Evolutionary conservation across 2,888 invertebrate species (phyloP), one percentile per base, ranked within the genome.

Genomic region (Agonopterix heracliana): DNA sequence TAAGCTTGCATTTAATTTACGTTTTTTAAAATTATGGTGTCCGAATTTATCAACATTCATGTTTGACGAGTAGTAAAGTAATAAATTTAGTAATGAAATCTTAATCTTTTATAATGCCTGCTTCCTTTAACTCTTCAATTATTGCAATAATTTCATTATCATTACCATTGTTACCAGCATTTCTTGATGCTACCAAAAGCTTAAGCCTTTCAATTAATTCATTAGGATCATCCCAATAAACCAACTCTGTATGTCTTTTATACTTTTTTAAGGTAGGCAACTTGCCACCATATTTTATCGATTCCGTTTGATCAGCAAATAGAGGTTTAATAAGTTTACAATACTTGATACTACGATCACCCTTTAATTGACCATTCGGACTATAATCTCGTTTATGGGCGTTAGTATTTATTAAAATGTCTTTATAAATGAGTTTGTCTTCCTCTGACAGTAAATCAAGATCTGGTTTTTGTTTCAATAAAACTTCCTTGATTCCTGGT

Each of bases 111-210:
- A n/a, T 53, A 7, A 55, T 51, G 26, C 50, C 52, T 60, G 54
- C 56, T 64, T 64, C 55, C 34, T 35, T 42, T 14, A 56, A 44
- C 36, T 51, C 54, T 54, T 69, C 65, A 34, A 73, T 59, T 14
- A 74, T 73, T 11, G 71, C 64, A 11, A 68, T 55, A 34, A 74
- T 75, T 63, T 77, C 71, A 52, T 54, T 58, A 50, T 59, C 55
- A 49, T 53, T 57, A 45, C 43, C 50, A 14, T 41, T 58, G 49
- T 61, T 62, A 2, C 59, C 59, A 41, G 62, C 61, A 50, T 50
- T 48, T 48, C 41, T 53, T 17, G 57, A 60, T 14, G 60, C 56
- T 1, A 60, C 48, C 35, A 59, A 48, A 38, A 56, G 13, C 53
- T 55, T 56, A 9, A 62, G 44, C 40, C 57, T 47, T 34, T 60